These are phyloP conservation scores for Chrysolina oricalcia DNA, from an alignment of 2,888 invertebrate genomes.

Conservation along the genomic window DNA sequence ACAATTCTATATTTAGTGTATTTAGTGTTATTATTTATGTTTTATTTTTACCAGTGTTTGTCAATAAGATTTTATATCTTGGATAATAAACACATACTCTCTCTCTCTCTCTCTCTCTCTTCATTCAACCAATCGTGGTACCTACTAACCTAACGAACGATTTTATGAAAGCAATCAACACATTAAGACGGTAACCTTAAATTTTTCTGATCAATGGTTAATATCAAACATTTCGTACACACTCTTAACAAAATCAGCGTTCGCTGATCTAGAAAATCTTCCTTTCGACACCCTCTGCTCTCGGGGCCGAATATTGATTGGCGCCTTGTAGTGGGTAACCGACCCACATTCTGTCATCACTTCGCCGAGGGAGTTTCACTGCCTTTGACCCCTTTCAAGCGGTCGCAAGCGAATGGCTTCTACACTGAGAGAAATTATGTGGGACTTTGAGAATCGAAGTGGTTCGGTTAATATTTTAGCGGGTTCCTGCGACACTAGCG, in stretches of 20 bases:
- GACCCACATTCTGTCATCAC: slow-evolving; percentile 65
- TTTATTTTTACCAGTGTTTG: too few species aligned
- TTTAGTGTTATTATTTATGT: too few species aligned
- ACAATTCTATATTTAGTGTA: too few species aligned
- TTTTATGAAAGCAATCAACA: too few species aligned
- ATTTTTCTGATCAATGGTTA: too few species aligned
- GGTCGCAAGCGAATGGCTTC: slow-evolving; percentile 13
- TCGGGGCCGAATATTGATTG: slow-evolving; percentile 62
- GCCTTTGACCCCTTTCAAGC: slow-evolving; percentile 30
- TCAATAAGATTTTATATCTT: too few species aligned
- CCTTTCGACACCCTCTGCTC: slow-evolving; percentile 39
- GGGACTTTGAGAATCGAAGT: slow-evolving; percentile 4
- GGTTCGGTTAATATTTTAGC: slow-evolving; percentile 7
- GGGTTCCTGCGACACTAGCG: background rate
- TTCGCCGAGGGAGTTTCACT: slow-evolving; percentile 36
- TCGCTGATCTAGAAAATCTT: slow-evolving; percentile 39
- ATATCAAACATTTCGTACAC: slow-evolving; percentile 44
- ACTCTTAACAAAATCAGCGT: slow-evolving; percentile 26
- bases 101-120: too few species aligned
- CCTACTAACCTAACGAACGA: too few species aligned
- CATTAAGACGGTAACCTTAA: too few species aligned
- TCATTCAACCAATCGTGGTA: too few species aligned
- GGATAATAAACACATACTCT: too few species aligned
- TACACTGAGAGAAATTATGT: slow-evolving; percentile 13
- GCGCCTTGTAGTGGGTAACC: slow-evolving; percentile 50